Evolutionary conservation across 2,113 vertebrate species (phyloP), one percentile per base, ranked within the genome.

Genomic region (Etia nguti): DNA sequence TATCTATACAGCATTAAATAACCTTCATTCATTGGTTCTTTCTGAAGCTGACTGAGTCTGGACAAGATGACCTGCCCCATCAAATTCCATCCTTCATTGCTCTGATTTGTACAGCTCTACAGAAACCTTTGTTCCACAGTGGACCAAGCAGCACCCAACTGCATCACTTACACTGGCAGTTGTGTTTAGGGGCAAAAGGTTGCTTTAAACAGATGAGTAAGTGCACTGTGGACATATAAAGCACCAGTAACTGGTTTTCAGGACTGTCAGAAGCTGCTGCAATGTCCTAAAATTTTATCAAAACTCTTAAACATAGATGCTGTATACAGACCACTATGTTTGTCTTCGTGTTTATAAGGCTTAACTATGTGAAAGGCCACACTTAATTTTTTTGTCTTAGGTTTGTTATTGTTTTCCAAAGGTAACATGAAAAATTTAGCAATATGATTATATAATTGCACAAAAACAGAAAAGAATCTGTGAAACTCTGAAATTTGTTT

Each of bases 31-130:
- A 81, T 79, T 36, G 8, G 9, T 22, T 46, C 83, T 83, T 59
- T 85, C 81, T 86, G 81, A 26, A 55, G 62, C 65, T 57, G 46
- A 43, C 85, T 26, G 41, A 54, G 57, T 62, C 48, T 50, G 60
- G 60, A 81, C 18, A 73, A 75, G 79, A 52, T 48, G 79, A 83
- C n/a, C 92, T 55, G 85, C 85, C 90, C 88, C 13, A 3, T 60
- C 80, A 70, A 92, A 89, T 87, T 92, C 26, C 55, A 87, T 86
- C 79, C 59, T 38, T 79, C 48, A 83, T 31, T 55, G 73, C 80
- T 41, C 4, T 11, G 6, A 50, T 48, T 83, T 75, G 80, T 80
- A 68, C 11, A 2, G 43, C 79, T 80, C 68, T 70, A 57, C 68
- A 65, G 22, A 60, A 60, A 68, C 60, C 38, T 57, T 89, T 88